These are phyloP conservation scores for Drosophila mayri DNA, from an alignment of 1,140 invertebrate species.

Conservation along the genomic window DNA sequence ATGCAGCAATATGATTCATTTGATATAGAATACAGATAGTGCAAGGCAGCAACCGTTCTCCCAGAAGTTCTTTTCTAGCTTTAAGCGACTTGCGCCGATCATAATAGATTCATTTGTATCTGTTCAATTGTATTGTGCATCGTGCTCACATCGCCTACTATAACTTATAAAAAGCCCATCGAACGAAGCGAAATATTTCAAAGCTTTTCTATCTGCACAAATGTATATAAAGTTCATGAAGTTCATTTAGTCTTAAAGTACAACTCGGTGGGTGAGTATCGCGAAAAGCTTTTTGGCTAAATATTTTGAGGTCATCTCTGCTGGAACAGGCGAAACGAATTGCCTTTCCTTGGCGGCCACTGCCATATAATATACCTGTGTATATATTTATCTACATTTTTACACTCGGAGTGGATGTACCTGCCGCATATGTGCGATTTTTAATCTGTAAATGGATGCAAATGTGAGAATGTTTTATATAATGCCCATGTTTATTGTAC, in stretches of 20 bases:
- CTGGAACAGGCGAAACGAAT: conserved; percentile 15
- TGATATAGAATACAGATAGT: conserved; percentile 3
- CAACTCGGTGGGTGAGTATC: conserved; percentile 67
- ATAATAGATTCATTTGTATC: conserved; percentile 33
- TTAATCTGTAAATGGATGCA: conserved; percentile 40
- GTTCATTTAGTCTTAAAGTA: conserved; percentile 72
- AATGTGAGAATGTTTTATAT: conserved; percentile 36
- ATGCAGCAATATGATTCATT: conserved; percentile 18
- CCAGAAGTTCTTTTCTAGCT: conserved; percentile 6
- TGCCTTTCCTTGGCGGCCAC: conserved; percentile 20
- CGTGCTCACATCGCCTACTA: conserved; percentile 17
- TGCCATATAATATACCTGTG: conserved; percentile 38
- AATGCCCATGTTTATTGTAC: conserved; percentile 29
- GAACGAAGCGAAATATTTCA: conserved; percentile 34
- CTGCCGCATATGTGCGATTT: conserved; percentile 16
- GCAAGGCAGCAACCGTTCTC: conserved; percentile 5
- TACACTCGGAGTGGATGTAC: conserved; percentile 24
- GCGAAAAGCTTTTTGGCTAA: conserved; percentile 59
- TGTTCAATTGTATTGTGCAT: not conserved
- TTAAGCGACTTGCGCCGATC: conserved; percentile 17
- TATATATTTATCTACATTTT: conserved; percentile 40
- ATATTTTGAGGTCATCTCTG: conserved; percentile 67
- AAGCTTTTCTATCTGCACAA: conserved; percentile 55
- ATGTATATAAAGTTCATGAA: conserved; percentile 59
- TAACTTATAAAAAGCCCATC: conserved; percentile 37